Evolutionary conservation across 2,888 invertebrate species (phyloP).

Genomic region (Folsomia manolachei): DNA sequence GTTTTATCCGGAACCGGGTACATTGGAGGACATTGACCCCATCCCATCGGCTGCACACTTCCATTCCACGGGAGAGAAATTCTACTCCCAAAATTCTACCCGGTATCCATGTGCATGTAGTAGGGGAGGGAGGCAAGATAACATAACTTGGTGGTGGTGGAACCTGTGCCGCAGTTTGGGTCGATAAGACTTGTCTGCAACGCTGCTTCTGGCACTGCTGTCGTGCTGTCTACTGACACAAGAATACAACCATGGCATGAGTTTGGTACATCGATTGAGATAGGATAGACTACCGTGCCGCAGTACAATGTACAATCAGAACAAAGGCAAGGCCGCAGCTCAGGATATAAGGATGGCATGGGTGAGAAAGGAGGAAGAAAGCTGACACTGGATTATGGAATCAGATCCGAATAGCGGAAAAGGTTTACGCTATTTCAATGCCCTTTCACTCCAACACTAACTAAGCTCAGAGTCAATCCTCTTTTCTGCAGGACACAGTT

Average conservation of each 20-base stretch:
- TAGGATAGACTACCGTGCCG: no score
- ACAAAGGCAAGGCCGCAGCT: not conserved
- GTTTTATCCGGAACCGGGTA: not conserved
- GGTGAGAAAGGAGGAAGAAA: not conserved
- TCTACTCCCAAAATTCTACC: no score
- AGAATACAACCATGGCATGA: no score
- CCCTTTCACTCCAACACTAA: no score
- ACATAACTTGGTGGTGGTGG: not conserved
- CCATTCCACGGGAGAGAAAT: not conserved
- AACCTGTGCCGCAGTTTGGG: not conserved
- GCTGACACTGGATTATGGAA: not conserved
- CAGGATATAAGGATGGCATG: not conserved
- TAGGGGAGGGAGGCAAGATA: no score
- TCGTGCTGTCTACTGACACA: no score
- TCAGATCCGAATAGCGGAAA: not conserved
- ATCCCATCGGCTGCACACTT: not conserved
- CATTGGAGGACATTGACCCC: not conserved
- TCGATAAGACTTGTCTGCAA: not conserved
- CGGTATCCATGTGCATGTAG: no score
- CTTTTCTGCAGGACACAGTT: no score
- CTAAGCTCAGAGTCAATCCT: not conserved
- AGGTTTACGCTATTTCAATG: no score
- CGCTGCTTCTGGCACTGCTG: no score
- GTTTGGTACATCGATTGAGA: not conserved
- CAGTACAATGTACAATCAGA: no score